phyloP scores from a whole-genome alignment of 2,113 vertebrate species.

The Dunckerocampus dactyliophorus region DNA sequence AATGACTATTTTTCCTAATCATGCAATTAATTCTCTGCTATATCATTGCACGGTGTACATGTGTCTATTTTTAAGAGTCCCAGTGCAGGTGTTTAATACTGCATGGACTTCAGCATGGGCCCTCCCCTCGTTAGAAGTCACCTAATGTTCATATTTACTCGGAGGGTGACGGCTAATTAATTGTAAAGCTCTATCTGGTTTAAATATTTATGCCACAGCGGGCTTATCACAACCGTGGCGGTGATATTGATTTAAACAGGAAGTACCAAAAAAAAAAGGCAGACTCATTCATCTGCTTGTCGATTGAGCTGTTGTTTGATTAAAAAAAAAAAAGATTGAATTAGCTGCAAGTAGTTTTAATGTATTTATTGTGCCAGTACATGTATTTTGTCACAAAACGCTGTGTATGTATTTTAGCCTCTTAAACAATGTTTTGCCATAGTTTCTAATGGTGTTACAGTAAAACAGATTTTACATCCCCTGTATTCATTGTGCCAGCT shows the following conservation, averaged over 20 bases:
- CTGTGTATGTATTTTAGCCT: no score
- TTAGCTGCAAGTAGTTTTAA: neutral
- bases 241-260: constrained; percentile 39
- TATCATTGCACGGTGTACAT: neutral
- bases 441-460: neutral
- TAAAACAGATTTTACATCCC: constrained; percentile 28
- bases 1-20: neutral
- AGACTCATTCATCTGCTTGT: constrained; percentile 29
- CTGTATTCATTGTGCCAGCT: constrained; percentile 15
- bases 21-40: neutral
- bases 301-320: neutral
- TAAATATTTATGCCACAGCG: constrained; percentile 72
- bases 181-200: constrained; percentile 69
- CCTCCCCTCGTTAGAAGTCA: constrained; percentile 43
- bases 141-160: constrained; percentile 67
- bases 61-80: constrained; percentile 26
- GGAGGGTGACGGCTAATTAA: constrained; percentile 62
- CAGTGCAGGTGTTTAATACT: constrained; percentile 63
- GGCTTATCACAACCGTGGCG: constrained; percentile 26
- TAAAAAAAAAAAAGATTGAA: neutral
- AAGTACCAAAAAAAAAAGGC: neutral
- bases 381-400: neutral
- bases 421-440: no score
- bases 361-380: neutral
- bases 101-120: constrained; percentile 56